These are phyloP conservation scores for Peucedramus taeniatus DNA, from an alignment of 2,113 vertebrate species.

Conservation along the genomic window DNA sequence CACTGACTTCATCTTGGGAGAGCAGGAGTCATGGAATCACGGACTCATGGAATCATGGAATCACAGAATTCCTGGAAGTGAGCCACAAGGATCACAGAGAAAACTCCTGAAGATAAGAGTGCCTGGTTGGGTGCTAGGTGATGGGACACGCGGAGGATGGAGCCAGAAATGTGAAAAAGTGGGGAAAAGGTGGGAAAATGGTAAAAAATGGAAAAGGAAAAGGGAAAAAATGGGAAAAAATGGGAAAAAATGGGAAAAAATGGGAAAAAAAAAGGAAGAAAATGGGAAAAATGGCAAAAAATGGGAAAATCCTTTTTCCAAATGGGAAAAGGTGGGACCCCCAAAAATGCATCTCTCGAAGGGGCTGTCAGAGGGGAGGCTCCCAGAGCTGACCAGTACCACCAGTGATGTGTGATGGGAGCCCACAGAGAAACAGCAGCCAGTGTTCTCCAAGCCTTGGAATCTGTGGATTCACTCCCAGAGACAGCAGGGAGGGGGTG, in stretches of 20 bases:
- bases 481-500: rapidly evolving
- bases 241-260: too few species aligned
- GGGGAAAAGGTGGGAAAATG: neutral
- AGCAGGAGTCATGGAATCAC: neutral
- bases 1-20: neutral
- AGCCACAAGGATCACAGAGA: neutral
- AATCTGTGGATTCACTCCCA: neutral
- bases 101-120: rapidly evolving
- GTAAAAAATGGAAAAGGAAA: neutral
- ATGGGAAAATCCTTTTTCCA: neutral
- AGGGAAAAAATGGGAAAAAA: neutral
- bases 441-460: rapidly evolving
- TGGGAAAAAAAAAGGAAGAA: too few species aligned
- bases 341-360: neutral
- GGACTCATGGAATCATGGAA: neutral
- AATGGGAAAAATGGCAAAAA: neutral
- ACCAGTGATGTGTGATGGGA: neutral
- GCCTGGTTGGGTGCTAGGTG: neutral
- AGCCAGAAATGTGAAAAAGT: too few species aligned
- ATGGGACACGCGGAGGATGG: rapidly evolving
- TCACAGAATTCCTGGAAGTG: neutral
- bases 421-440: neutral
- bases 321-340: neutral
- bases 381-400: neutral
- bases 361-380: rapidly evolving